Base-by-base conservation (phyloP, 2,113 vertebrate genomes). In the Mola mola region DNA sequence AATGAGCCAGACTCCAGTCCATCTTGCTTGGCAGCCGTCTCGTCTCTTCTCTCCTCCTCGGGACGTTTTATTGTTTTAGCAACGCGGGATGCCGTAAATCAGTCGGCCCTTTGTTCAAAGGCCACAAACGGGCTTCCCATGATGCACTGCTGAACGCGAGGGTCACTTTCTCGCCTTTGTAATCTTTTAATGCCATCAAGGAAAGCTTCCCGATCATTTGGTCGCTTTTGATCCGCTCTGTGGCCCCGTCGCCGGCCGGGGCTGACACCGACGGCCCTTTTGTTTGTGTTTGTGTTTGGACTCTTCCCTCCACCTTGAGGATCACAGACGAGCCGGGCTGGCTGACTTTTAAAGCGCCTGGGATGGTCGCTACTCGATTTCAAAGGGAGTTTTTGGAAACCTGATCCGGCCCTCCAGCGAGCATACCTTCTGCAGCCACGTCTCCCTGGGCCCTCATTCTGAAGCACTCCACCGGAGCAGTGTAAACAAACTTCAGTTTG, bases 401-500 rank as follows among this genome's bases (percentile, higher is more conserved):
- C 75, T 42, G 90, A 92, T 66, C 84, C 43, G 13, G 28, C 68
- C 74, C 81, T 73, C 66, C 75, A 78, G 84, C 63, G 36, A 78
- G 84, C 79, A 82, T 67, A 78, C 66, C 82, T 69, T 42, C 66
- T 66, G 49, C 75, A 73, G 66, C 78, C 87, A 59, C 73, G 65
- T 77, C 81, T 80, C 73, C 80, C 71, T 57, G 57, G 42, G 70
- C 82, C 81, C 81, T 78, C 74, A 72, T 82, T 87, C 86, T 91
- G 90, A 91, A 90, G 91, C 87, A 88, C 82, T 87, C 84, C 81
- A 47, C 83, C 63, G 84, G 70, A 79, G 85, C 90, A 87, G 87
- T 74, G 91, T 92, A 91, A 92, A 91, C 90, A 92, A 88, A 88
- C 84, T 79, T 75, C 85, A 85, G 89, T 89, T 88, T 89, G 90